Evolutionary conservation across 1,140 invertebrate species (phyloP), one percentile per base, ranked within the genome.

Genomic region (Lucilia sericata): DNA sequence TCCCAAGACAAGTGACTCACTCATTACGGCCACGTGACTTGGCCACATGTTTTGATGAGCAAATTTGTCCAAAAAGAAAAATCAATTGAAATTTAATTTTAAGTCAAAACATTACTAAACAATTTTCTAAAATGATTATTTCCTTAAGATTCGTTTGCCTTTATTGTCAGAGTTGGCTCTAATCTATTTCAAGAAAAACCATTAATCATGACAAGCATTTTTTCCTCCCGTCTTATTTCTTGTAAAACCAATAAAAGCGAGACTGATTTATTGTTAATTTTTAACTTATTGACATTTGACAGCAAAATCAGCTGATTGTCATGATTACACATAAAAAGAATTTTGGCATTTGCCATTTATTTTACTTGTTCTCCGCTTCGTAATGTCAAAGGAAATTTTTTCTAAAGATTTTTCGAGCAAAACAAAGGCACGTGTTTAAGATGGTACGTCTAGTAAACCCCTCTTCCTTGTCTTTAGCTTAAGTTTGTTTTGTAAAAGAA

Each of bases 291-390:
- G 80, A 82, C 80, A 82, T 55, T 82, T 82, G 55, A 82, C 80
- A 60, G 80, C 25, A 30, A 60, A 82, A 82, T 82, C 80, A 60
- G 80, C 80, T 82, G 80, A 19, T 81, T 81, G 13, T 82, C 80
- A 82, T 60, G 49, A 78, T 78, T 19, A 47, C 19, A 49, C 36
- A 78, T 42, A 42, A 21, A 19, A 42, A 75, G 36, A 78, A 78
- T 17, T 49, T 25, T 7, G 25, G 25, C 25, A 30, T 42, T 49
- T 19, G n/a, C 17, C 17, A 30, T 30, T 30, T 30, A 30, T 30
- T 30, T 30, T 30, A 30, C 25, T 30, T 30, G 25, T n/a, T n/a
- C 25, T 30, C 25, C 25, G 25, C 25, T 30, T 3, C 25, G 25
- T 3, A 30, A 47, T 21, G 42, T 49, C 13, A 49, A 19, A 19